Evolutionary conservation across 2,888 invertebrate genomes (phyloP).

Genomic region (Parnassius orleans): DNA sequence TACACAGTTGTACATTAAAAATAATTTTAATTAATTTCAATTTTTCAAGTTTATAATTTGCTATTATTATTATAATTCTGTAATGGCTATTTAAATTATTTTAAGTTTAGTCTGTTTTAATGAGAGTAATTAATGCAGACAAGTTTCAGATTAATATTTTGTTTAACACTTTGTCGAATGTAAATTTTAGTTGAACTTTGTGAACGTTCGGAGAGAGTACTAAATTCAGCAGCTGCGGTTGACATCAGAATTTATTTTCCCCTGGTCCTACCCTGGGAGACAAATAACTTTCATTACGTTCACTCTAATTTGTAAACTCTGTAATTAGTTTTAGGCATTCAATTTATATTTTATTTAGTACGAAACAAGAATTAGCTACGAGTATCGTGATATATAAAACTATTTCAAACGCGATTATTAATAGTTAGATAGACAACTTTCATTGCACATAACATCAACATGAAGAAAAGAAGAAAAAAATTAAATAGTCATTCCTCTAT

Average conservation of each 20-base stretch:
- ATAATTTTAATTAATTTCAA: too few species aligned
- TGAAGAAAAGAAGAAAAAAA: too few species aligned
- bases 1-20: too few species aligned
- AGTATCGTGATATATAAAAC: not conserved
- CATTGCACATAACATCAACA: too few species aligned
- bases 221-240: conserved; percentile 19
- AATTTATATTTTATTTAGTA: conserved; percentile 7
- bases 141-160: not conserved
- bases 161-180: not conserved
- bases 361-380: not conserved
- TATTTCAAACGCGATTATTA: not conserved
- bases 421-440: too few species aligned
- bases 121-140: too few species aligned
- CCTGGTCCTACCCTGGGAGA: conserved; percentile 1
- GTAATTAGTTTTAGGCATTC: conserved; percentile 11
- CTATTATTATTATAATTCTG: too few species aligned
- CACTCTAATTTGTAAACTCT: conserved; percentile 1
- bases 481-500: too few species aligned
- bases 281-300: conserved; percentile 17
- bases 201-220: not conserved
- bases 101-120: too few species aligned
- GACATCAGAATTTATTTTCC: conserved; percentile 20
- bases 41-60: too few species aligned
- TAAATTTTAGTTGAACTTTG: conserved; percentile 2
- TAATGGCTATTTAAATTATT: too few species aligned